These are phyloP conservation scores for Erannis defoliaria DNA, from an alignment of 2,888 invertebrate genomes.

Conservation along the genomic window DNA sequence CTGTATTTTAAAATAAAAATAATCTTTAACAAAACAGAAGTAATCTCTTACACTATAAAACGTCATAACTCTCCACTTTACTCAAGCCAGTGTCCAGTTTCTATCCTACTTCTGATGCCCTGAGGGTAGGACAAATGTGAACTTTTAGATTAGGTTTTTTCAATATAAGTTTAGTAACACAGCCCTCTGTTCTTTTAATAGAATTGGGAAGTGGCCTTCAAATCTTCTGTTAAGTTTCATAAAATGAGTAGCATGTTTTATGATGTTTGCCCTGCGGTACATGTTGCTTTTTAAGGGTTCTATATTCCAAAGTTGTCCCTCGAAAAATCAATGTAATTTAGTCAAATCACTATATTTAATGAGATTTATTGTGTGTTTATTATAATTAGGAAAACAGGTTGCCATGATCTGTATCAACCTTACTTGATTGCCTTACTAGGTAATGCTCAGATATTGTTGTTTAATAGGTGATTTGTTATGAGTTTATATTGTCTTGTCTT, in stretches of 20 bases:
- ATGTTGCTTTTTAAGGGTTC: too few species aligned
- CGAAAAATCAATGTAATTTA: too few species aligned
- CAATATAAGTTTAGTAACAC: constrained; percentile 41
- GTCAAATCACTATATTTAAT: too few species aligned
- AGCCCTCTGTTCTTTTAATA: constrained; percentile 22
- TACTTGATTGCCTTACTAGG: too few species aligned
- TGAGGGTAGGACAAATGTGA: constrained; percentile 37
- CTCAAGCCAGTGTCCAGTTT: constrained; percentile 42
- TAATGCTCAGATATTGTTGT: too few species aligned
- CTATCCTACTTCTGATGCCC: constrained; percentile 33
- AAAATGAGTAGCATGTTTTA: background rate
- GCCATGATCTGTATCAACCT: too few species aligned
- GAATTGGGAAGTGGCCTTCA: constrained; percentile 15
- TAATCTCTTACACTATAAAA: constrained; percentile 38
- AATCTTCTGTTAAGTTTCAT: constrained; percentile 4
- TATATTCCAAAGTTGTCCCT: too few species aligned
- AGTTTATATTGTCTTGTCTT: too few species aligned
- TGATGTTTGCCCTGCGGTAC: background rate
- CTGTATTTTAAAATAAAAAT: background rate
- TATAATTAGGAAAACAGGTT: too few species aligned
- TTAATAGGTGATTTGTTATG: too few species aligned
- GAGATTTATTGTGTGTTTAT: too few species aligned
- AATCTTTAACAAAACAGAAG: constrained; percentile 5
- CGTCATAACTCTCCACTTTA: constrained; percentile 43
- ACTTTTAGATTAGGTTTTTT: constrained; percentile 47